Evolutionary conservation across 2,888 invertebrate species (phyloP).

Genomic region (Endomychus coccineus): DNA sequence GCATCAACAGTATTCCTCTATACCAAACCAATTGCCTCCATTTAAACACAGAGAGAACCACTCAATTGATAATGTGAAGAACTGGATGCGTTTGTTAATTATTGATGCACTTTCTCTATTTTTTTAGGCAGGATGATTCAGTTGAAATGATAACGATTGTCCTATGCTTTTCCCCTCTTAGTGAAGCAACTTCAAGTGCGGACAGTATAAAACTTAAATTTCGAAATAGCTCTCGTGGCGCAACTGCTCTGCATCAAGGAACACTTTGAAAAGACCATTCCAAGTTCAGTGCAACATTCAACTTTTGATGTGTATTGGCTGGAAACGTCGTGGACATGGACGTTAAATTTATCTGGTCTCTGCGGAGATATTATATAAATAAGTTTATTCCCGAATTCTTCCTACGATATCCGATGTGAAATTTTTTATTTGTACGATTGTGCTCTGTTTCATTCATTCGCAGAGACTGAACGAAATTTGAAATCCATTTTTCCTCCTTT

Average conservation of each 20-base stretch:
- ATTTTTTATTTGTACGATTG: slow-evolving; percentile 14
- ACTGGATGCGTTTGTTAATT: too few species aligned
- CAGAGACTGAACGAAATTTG: slow-evolving; percentile 3
- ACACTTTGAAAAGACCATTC: slow-evolving; percentile 1
- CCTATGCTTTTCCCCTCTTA: too few species aligned
- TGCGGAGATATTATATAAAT: slow-evolving; percentile 29
- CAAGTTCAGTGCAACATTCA: neutral
- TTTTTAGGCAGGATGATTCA: too few species aligned
- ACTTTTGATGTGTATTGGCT: slow-evolving; percentile 24
- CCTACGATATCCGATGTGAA: slow-evolving; percentile 14
- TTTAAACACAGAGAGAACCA: too few species aligned
- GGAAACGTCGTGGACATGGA: slow-evolving; percentile 17
- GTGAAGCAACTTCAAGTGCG: too few species aligned
- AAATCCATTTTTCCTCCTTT: slow-evolving; percentile 10
- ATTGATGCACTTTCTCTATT: too few species aligned
- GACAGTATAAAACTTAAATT: neutral
- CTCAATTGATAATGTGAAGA: too few species aligned
- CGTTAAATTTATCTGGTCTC: slow-evolving; percentile 10
- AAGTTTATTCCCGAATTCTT: slow-evolving; percentile 25
- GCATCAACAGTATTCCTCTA: too few species aligned
- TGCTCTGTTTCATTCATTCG: neutral
- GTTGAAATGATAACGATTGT: too few species aligned
- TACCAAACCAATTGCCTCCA: too few species aligned
- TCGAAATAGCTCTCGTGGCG: neutral
- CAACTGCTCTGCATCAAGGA: neutral